Base-by-base conservation (phyloP, 2,113 vertebrate species). In the Excalfactoria chinensis region DNA sequence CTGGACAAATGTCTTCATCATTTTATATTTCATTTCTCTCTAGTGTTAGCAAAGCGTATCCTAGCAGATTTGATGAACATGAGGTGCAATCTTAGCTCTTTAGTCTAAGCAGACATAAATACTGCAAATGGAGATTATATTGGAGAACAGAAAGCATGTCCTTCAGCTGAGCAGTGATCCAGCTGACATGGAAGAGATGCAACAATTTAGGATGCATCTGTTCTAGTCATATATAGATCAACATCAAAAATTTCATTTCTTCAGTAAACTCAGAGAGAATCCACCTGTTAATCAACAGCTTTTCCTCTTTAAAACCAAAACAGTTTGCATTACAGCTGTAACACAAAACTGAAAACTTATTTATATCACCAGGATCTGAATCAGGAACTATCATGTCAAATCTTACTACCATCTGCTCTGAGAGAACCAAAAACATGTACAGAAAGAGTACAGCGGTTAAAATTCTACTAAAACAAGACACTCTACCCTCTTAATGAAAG, bases 1-100 rank as follows among this genome's bases (percentile, higher is more conserved):
- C 41, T 72, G 37, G 37, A 72, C 34, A 84, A 80, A 92, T 22
- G n/a, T 30, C 51, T 35, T 22, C 8, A 58, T 30, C 49, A 22
- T 76, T 86, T 76, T 63, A 72, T 63, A 46, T 84, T 80, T 80
- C 35, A 87, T 7, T 80, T 84, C 35, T 90, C 46, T 76, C 59
- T 63, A 48, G n/a, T 26, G 41, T 59, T 53, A 84, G n/a, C 23
- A 30, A 87, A 72, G 34, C 59, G 66, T 25, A 34, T 32, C 34
- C 59, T 3, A 2, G 43, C 55, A 20, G 66, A 73, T 69, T 30
- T 55, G 43, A 59, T 55, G n/a, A 48, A 60, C 23, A 59, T 73
- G 34, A 68, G 23, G 37, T 34, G 26, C 67, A 64, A 7, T 55
- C 23, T 79, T 72, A 69, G 41, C 58, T 48, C 69, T 69, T 28